Conservation (phyloP, 2,888 invertebrate genomes). For the Caenorhabditis zanzibari region DNA sequence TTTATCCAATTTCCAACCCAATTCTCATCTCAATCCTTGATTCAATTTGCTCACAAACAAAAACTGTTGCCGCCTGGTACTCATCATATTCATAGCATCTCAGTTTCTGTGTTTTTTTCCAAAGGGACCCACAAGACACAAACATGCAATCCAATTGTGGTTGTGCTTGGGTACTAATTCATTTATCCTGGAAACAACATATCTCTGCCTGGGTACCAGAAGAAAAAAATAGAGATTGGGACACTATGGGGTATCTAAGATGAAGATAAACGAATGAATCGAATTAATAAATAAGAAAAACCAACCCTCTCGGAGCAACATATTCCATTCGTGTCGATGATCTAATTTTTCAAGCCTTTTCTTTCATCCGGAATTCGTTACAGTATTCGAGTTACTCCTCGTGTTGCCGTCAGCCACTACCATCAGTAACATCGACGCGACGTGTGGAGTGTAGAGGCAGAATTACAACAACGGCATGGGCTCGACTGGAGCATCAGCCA, state of each 20-base stretch:
- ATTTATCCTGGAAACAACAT: conserved; percentile 62
- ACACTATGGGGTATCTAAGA: conserved; percentile 8
- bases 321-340: conserved; percentile 10
- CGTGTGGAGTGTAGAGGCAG: conserved; percentile 45
- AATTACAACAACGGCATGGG: conserved; percentile 69
- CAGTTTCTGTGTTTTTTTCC: conserved; percentile 11
- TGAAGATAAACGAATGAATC: conserved; percentile 10
- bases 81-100: conserved; percentile 25
- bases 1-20: conserved; percentile 34
- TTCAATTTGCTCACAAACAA: conserved; percentile 52
- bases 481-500: conserved; percentile 77
- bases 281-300: conserved; percentile 46
- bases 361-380: conserved; percentile 6
- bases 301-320: conserved; percentile 17
- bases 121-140: conserved; percentile 8
- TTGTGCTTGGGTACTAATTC: conserved; percentile 63
- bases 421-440: conserved; percentile 46
- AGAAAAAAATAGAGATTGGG: background rate
- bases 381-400: conserved; percentile 66
- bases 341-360: conserved; percentile 17
- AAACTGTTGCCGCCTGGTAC: conserved; percentile 55
- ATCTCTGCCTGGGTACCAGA: too few species aligned
- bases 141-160: conserved; percentile 27
- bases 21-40: conserved; percentile 18
- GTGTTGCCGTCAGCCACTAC: conserved; percentile 53